Percentiles rank a stretch among this genome's conserved stretches.
Conservation (phyloP, 23 tunicate species). For the Phallusia fumigata region DNA sequence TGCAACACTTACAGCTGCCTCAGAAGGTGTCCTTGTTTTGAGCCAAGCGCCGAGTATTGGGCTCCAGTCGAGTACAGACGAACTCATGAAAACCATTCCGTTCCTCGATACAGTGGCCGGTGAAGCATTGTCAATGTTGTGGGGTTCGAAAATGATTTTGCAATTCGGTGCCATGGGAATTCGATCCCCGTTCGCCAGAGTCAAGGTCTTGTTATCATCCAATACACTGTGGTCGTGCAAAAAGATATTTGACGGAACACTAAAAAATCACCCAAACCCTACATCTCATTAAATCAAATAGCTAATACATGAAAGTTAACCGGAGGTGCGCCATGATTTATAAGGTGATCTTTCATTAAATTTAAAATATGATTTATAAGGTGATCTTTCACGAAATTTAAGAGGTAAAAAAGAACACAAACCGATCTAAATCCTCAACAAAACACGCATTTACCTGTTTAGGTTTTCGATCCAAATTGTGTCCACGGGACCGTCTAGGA, state of each 20-base stretch:
- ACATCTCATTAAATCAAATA: too few relatives aligned
- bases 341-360: too few relatives aligned
- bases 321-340: too few relatives aligned
- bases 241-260: too few relatives aligned
- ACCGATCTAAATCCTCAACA: too few relatives aligned
- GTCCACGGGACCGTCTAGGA: constrained; percentile 95
- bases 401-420: too few relatives aligned
- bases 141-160: constrained; percentile 91
- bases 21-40: constrained; percentile 45
- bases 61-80: constrained; percentile 85
- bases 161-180: constrained; percentile 98
- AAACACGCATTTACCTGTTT: constrained; percentile 71
- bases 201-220: constrained; percentile 93
- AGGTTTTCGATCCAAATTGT: constrained; percentile 98
- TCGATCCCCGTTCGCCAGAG: constrained; percentile 94
- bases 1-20: constrained; percentile 41
- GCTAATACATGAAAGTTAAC: too few relatives aligned
- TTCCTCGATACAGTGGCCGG: constrained; percentile 95
- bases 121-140: constrained; percentile 96
- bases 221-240: constrained; percentile 77
- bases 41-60: constrained; percentile 90
- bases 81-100: constrained; percentile 98
- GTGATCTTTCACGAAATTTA: too few relatives aligned
- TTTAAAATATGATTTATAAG: too few relatives aligned
- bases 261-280: too few relatives aligned